phyloP scores from a whole-genome alignment of 2,797 vertebrate genomes.

The Diplodus puntazzo region DNA sequence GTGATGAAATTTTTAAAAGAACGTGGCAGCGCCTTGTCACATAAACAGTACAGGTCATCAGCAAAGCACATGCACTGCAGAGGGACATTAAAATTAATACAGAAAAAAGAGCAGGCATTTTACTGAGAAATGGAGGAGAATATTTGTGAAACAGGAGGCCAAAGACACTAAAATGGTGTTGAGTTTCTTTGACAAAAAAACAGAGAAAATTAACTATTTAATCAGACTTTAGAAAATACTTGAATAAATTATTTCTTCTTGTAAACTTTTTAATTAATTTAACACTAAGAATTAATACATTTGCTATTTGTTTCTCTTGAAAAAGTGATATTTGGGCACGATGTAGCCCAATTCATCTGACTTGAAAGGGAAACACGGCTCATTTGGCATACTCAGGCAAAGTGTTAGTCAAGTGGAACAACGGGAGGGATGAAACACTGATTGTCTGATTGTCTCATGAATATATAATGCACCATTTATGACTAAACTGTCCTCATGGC shows the following conservation, averaged over 20 bases:
- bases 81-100: conserved; percentile 65
- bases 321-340: conserved; percentile 37
- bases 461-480: conserved; percentile 82
- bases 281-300: background rate
- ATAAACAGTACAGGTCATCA: conserved; percentile 80
- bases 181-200: background rate
- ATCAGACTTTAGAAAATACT: background rate
- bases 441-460: conserved; percentile 84
- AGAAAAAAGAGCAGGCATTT: conserved; percentile 9
- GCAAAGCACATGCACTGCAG: conserved; percentile 43
- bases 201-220: background rate
- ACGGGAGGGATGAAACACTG: conserved; percentile 70
- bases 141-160: background rate
- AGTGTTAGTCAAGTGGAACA: conserved; percentile 73
- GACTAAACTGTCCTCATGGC: conserved; percentile 76
- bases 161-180: background rate
- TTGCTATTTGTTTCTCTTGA: conserved; percentile 14
- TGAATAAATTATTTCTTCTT: background rate
- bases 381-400: conserved; percentile 64
- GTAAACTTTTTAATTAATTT: conserved; percentile 1
- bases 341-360: conserved; percentile 53
- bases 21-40: conserved; percentile 64
- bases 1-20: conserved; percentile 85
- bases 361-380: conserved; percentile 58
- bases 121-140: background rate